Percentiles rank a stretch among this genome's conserved stretches.
These are phyloP conservation scores for Aphelinus atriplicis DNA, from an alignment of 1,140 invertebrate genomes.

Conservation along the genomic window DNA sequence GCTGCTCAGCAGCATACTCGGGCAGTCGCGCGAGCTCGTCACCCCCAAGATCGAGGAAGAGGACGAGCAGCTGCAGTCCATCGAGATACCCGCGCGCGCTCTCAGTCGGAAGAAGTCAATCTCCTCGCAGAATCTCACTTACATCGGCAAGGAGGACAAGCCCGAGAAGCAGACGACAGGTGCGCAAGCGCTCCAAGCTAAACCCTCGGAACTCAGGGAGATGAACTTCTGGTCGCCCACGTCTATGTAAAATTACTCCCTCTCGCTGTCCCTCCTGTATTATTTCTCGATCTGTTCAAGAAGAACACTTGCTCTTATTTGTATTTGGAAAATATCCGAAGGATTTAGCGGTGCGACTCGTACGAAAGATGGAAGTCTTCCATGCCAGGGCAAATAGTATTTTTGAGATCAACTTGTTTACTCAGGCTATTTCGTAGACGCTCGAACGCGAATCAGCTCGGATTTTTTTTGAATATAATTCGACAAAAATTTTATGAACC, in stretches of 20 bases:
- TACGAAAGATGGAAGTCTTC: neutral
- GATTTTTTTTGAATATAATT: no score
- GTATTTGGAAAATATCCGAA: neutral
- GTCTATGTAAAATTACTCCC: conserved; percentile 72
- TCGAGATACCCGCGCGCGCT: conserved; percentile 45
- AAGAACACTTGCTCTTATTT: neutral
- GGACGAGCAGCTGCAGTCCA: conserved; percentile 46
- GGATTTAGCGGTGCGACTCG: neutral
- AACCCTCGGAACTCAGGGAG: conserved; percentile 78
- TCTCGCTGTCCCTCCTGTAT: no score
- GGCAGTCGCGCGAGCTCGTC: conserved; percentile 56
- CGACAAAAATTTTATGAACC: no score
- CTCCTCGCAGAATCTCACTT: conserved; percentile 65
- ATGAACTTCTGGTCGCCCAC: conserved; percentile 88
- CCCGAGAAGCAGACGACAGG: conserved; percentile 37
- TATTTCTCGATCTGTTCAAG: neutral
- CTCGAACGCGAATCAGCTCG: no score
- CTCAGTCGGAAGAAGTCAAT: conserved; percentile 61
- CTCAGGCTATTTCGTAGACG: neutral
- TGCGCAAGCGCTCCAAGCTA: conserved; percentile 64
- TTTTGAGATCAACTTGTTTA: neutral
- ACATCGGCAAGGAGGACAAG: conserved; percentile 61
- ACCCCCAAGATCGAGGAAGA: conserved; percentile 58
- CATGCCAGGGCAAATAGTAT: neutral
- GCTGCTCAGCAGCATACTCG: conserved; percentile 67